A percentile compares a stretch with the other conserved stretches of the same genome.
Evolutionary conservation across 1,140 invertebrate genomes (phyloP).

Genomic region (Brachystomella parvula): DNA sequence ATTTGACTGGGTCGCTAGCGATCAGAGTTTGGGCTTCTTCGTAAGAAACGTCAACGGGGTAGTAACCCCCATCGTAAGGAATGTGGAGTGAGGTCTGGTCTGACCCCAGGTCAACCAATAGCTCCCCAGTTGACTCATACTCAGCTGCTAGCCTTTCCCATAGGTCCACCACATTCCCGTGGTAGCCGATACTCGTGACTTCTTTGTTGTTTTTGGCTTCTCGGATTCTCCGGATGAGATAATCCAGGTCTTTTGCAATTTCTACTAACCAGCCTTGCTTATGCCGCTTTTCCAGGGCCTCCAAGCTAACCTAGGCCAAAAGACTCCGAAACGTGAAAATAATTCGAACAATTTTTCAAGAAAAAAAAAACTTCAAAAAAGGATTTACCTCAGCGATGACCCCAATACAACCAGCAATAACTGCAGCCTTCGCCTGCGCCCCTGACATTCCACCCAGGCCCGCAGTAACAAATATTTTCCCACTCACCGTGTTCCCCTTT

Average conservation of each 20-base stretch:
- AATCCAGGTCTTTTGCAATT: constrained; percentile 48
- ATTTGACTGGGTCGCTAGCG: constrained; percentile 48
- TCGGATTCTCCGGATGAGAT: constrained; percentile 48
- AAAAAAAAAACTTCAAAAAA: not conserved
- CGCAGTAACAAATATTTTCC: constrained; percentile 58
- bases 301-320: constrained; percentile 46
- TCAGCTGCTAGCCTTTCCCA: constrained; percentile 55
- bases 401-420: constrained; percentile 57
- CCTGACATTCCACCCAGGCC: constrained; percentile 57
- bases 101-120: constrained; percentile 56
- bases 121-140: constrained; percentile 50
- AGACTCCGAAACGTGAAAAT: not conserved
- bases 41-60: constrained; percentile 50
- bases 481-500: constrained; percentile 46
- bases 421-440: constrained; percentile 52
- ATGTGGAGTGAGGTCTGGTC: constrained; percentile 61
- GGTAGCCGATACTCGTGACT: constrained; percentile 55
- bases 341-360: not conserved
- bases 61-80: constrained; percentile 60
- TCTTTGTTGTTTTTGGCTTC: constrained; percentile 40
- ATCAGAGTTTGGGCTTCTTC: constrained; percentile 47
- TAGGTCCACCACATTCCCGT: constrained; percentile 55
- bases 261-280: constrained; percentile 57
- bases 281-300: constrained; percentile 54
- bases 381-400: constrained; percentile 57